A percentile compares a stretch with the other conserved stretches of the same genome.
phyloP scores from a whole-genome alignment of 2,888 invertebrate genomes.

The Heliconius charithonia region DNA sequence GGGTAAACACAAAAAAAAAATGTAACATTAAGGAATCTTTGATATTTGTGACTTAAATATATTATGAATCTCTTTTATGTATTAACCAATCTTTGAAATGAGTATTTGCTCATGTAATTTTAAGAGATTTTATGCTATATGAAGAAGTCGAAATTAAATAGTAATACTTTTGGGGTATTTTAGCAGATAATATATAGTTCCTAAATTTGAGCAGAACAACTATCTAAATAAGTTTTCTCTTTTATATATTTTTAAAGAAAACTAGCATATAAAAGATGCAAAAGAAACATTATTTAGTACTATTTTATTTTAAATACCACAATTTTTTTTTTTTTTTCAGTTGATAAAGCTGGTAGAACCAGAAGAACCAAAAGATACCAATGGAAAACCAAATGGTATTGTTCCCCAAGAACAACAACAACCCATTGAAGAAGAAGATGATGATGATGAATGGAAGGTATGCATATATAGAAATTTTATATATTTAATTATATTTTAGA shows the following conservation, averaged over 20 bases:
- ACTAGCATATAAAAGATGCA: neutral
- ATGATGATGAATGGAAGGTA: constrained; percentile 89
- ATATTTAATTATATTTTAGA: too few species aligned
- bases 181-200: too few species aligned
- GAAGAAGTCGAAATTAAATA: neutral
- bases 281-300: too few species aligned
- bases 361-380: constrained; percentile 75
- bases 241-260: constrained; percentile 5
- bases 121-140: neutral
- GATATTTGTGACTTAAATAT: too few species aligned
- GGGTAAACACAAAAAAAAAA: too few species aligned
- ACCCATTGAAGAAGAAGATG: constrained; percentile 77
- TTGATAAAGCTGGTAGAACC: constrained; percentile 84
- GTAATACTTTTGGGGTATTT: neutral
- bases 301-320: neutral
- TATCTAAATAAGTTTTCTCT: neutral
- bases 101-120: too few species aligned
- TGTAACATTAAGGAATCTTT: too few species aligned
- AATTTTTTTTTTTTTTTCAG: constrained; percentile 59
- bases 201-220: neutral
- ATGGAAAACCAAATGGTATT: constrained; percentile 73
- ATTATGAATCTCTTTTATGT: too few species aligned
- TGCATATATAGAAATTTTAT: too few species aligned
- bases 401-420: constrained; percentile 60
- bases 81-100: too few species aligned